phyloP scores from a whole-genome alignment of 1,140 invertebrate species.

The Hetaerina americana region DNA sequence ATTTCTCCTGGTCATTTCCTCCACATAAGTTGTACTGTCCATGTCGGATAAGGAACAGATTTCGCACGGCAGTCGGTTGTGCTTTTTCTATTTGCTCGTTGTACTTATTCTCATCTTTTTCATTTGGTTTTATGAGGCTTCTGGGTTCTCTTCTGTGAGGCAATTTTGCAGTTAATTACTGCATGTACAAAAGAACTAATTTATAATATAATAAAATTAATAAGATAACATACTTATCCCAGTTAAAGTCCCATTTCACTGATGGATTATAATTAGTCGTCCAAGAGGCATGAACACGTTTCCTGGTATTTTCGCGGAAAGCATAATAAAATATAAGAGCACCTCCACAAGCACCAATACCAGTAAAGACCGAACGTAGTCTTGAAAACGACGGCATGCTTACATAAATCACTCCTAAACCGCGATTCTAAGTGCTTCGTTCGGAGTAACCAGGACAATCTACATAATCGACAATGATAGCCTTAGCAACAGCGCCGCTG shows the following conservation, averaged over 20 bases:
- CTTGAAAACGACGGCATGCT: neutral
- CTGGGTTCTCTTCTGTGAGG: constrained; percentile 31
- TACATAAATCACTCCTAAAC: neutral
- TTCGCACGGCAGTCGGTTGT: constrained; percentile 58
- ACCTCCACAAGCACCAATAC: neutral
- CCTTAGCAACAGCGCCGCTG: no score
- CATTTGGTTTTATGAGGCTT: constrained; percentile 26
- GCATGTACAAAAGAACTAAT: neutral
- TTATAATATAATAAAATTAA: neutral
- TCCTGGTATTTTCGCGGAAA: neutral
- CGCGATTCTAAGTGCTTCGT: no score
- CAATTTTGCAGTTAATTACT: no score
- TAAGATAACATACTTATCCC: neutral
- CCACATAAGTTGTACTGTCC: constrained; percentile 81
- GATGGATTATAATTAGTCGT: neutral
- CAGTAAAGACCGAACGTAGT: neutral
- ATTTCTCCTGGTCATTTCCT: constrained; percentile 54
- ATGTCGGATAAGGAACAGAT: constrained; percentile 85
- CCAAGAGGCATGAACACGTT: neutral
- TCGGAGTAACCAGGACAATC: no score
- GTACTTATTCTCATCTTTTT: constrained; percentile 21
- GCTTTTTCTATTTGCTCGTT: constrained; percentile 43
- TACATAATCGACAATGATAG: neutral
- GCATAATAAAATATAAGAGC: neutral
- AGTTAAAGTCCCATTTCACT: constrained; percentile 2